A percentile compares a stretch with the other conserved stretches of the same genome.
These are phyloP conservation scores for Corythoichthys intestinalis DNA, from an alignment of 2,113 vertebrate genomes.

Conservation along the genomic window DNA sequence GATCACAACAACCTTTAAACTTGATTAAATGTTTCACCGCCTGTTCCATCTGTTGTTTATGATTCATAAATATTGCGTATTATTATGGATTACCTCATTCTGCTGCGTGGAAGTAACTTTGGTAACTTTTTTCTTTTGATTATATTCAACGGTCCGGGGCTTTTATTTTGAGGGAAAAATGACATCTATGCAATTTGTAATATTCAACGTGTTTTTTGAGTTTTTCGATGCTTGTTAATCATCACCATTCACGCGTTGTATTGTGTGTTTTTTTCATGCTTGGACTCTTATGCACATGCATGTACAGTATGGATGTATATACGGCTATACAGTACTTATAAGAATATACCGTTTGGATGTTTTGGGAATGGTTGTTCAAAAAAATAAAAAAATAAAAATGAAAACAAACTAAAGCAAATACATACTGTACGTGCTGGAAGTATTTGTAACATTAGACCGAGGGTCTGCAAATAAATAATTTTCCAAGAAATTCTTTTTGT, in stretches of 20 bases:
- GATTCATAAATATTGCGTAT: not conserved
- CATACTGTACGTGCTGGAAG: slow-evolving; percentile 49
- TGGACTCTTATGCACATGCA: slow-evolving; percentile 59
- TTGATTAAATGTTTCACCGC: too few species aligned
- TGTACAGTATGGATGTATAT: slow-evolving; percentile 66
- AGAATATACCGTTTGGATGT: slow-evolving; percentile 55
- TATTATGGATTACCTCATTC: slow-evolving; percentile 51
- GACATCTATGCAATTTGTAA: slow-evolving; percentile 64
- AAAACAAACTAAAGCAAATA: not conserved
- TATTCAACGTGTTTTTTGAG: slow-evolving; percentile 26
- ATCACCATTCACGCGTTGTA: slow-evolving; percentile 33
- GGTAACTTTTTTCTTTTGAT: slow-evolving; percentile 2
- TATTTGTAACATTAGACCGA: slow-evolving; percentile 59
- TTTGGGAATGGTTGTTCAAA: slow-evolving; percentile 52
- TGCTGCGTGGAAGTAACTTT: slow-evolving; percentile 14
- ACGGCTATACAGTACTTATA: slow-evolving; percentile 67
- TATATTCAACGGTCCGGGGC: slow-evolving; percentile 21
- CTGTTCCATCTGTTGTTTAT: slow-evolving; percentile 6
- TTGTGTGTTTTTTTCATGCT: slow-evolving; percentile 41
- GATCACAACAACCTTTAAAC: too few species aligned
- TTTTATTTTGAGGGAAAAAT: slow-evolving; percentile 37
- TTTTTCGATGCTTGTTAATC: slow-evolving; percentile 33
- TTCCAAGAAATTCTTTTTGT: slow-evolving; percentile 32
- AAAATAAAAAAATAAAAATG: not conserved
- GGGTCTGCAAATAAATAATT: slow-evolving; percentile 68